Percentiles rank a stretch among this genome's conserved stretches.
Conservation (phyloP, 2,113 vertebrate genomes). For the Hemichromis elongatus region DNA sequence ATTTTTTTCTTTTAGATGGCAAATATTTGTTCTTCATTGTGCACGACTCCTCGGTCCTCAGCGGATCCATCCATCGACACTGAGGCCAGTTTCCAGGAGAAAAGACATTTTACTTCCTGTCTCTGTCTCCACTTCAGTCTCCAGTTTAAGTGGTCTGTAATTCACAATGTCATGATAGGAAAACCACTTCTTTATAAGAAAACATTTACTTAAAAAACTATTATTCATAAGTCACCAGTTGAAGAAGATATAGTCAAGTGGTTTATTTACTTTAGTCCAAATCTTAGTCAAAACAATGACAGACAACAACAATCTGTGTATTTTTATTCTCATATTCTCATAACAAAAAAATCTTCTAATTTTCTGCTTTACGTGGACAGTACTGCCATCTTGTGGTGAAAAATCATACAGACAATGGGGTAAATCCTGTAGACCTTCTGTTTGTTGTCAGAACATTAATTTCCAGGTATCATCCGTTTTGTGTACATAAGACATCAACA, state of each 20-base stretch:
- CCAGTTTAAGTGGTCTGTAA: not conserved
- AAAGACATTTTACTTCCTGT: not conserved
- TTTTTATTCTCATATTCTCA: not conserved
- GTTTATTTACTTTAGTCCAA: not conserved
- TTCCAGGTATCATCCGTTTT: not conserved
- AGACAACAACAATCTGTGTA: not conserved
- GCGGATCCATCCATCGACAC: not conserved
- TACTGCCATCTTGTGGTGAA: conserved; percentile 25
- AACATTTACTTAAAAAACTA: not conserved
- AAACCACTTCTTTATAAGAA: not conserved
- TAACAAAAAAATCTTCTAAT: not conserved
- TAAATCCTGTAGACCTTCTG: not conserved
- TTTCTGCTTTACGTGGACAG: not conserved
- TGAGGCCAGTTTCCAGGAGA: not conserved
- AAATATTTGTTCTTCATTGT: not conserved
- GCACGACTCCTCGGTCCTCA: not conserved
- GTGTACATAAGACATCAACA: not conserved
- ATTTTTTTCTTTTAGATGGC: not conserved
- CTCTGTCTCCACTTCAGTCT: not conserved
- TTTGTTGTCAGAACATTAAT: not conserved
- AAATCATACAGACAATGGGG: not conserved
- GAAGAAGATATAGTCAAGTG: not conserved
- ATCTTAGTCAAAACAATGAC: not conserved
- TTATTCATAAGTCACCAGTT: not conserved
- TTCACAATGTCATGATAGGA: not conserved